Evolutionary conservation across 2,113 vertebrate species (phyloP).

Genomic region (Tretioscincus oriximinensis): DNA sequence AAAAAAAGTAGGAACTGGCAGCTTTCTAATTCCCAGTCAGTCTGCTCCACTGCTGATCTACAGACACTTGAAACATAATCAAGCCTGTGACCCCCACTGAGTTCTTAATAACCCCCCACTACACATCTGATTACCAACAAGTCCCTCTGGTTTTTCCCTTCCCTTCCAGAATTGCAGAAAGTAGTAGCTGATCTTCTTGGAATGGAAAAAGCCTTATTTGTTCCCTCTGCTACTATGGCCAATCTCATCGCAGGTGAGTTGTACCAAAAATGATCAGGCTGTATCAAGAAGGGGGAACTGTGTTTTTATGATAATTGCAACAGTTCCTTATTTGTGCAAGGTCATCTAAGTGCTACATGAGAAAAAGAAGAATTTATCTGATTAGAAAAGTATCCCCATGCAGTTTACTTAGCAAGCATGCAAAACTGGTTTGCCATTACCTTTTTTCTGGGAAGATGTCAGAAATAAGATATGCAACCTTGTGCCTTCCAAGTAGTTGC

Average conservation of each 20-base stretch:
- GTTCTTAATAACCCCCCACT: background rate
- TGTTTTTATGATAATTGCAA: background rate
- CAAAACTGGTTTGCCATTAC: too few species aligned
- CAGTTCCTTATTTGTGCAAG: background rate
- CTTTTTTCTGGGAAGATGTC: too few species aligned
- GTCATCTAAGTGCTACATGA: background rate
- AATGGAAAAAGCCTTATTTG: conserved; percentile 78
- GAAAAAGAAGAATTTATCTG: too few species aligned
- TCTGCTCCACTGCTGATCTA: too few species aligned
- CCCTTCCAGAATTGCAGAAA: conserved; percentile 77
- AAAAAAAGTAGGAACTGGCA: too few species aligned
- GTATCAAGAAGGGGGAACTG: background rate
- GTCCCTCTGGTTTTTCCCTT: background rate
- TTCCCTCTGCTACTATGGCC: conserved; percentile 82
- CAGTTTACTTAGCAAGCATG: too few species aligned
- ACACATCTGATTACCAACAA: background rate
- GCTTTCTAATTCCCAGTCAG: too few species aligned
- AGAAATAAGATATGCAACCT: too few species aligned
- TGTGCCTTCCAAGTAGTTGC: too few species aligned
- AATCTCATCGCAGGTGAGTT: conserved; percentile 82
- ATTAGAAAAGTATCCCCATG: too few species aligned
- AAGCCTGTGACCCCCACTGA: background rate
- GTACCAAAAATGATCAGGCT: background rate
- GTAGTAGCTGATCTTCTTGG: conserved; percentile 72
- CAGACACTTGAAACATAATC: background rate